Evolutionary conservation across 2,113 vertebrate species (phyloP).

Genomic region (Eudyptes chrysolophus): DNA sequence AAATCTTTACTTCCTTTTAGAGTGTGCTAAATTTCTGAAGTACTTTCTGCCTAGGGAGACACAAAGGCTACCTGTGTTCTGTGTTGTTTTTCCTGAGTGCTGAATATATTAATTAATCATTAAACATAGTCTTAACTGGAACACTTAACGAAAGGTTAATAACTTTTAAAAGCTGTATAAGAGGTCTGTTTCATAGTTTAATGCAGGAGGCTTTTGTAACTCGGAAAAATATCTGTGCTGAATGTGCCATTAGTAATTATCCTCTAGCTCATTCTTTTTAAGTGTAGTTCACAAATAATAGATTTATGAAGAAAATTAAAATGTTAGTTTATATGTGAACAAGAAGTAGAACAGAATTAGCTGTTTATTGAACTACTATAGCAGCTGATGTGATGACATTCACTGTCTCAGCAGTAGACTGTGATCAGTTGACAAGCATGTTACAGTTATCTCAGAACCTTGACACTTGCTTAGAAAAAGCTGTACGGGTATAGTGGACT

Average conservation of each 20-base stretch:
- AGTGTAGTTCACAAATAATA: neutral
- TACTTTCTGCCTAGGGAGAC: neutral
- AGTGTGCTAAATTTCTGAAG: neutral
- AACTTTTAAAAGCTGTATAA: neutral
- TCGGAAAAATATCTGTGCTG: neutral
- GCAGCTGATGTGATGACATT: neutral
- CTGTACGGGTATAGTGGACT: neutral
- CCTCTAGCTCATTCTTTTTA: neutral
- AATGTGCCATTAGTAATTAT: neutral
- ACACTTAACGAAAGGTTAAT: slow-evolving; percentile 12
- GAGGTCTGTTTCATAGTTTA: neutral
- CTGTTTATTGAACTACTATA: neutral
- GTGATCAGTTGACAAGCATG: neutral
- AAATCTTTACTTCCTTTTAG: neutral
- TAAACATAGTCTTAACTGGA: slow-evolving; percentile 1
- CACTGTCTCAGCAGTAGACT: neutral
- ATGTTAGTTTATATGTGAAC: neutral
- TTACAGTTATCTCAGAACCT: neutral
- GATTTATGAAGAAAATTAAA: neutral
- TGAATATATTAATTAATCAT: slow-evolving; percentile 43
- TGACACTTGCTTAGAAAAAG: neutral
- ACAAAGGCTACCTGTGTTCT: neutral
- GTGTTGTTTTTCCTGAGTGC: neutral
- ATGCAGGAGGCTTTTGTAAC: neutral
- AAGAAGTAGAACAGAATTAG: neutral